Percentiles rank a stretch among this genome's conserved stretches.
These are phyloP conservation scores for Psittacula echo DNA, from an alignment of 2,797 vertebrate species.

Conservation along the genomic window DNA sequence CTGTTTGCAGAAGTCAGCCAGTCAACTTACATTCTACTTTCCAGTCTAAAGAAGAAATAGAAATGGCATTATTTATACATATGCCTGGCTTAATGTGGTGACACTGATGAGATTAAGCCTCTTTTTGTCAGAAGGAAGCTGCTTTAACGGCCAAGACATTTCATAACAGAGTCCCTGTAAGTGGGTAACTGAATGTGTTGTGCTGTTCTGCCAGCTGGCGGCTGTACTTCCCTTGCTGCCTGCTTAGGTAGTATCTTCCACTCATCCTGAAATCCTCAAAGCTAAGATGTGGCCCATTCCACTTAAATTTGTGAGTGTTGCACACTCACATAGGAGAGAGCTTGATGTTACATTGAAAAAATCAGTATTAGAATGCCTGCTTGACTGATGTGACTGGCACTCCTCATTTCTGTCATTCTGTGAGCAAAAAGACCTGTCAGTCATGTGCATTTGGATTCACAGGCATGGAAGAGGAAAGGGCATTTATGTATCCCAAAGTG, in stretches of 20 bases:
- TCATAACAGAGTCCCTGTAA: background rate
- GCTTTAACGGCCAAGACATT: background rate
- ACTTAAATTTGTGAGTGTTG: background rate
- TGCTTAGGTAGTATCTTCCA: background rate
- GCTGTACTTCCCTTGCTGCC: background rate
- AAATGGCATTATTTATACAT: background rate
- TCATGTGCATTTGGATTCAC: background rate
- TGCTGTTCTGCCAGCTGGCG: background rate
- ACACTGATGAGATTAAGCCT: background rate
- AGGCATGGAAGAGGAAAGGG: background rate
- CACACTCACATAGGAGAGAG: rapidly evolving
- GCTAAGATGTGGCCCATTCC: background rate
- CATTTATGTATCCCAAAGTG: background rate
- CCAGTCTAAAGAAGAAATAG: background rate
- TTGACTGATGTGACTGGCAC: background rate
- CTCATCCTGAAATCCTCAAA: background rate
- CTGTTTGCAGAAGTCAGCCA: background rate
- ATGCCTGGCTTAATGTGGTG: background rate
- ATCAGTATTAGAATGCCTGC: background rate
- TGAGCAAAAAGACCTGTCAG: background rate
- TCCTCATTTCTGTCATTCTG: background rate
- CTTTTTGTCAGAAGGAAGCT: background rate
- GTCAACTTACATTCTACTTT: background rate
- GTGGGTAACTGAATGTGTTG: rapidly evolving
- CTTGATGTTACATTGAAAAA: background rate